Evolutionary conservation across 2,888 invertebrate species (phyloP), one percentile per base, ranked within the genome.

Genomic region (Drosophila meridionalis): DNA sequence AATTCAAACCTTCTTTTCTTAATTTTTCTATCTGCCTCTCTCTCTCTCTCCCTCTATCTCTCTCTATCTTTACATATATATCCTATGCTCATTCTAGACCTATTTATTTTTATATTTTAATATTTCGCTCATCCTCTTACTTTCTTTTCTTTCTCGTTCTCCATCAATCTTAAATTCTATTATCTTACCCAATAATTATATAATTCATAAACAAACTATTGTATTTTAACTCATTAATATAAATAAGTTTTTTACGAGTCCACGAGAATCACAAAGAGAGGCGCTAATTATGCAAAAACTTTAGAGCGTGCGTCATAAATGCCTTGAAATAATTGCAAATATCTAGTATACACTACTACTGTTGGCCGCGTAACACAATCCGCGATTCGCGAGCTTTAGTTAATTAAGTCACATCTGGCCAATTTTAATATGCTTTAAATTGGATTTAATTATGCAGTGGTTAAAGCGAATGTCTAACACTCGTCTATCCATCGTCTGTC

Each of bases 341-440:
- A 28, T 28, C 3, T n/a, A 58, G 36, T 36, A 28, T 6, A 58
- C 34, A 14, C 3, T n/a, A 3, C 14, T 26, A 26, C 11, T 26
- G 20, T 20, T 20, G 26, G 8, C 14, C 45, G 7, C 26, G 58
- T 36, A 47, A 47, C 28, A 38, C 28, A 47, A 59, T 38, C 4
- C 59, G 28, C 28, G 14, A 40, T 42, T 60, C 9, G 40, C 32
- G 2, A 3, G 28, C 34, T 52, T 52, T 28, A 26, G 28, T n/a
- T 48, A 63, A 59, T 68, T 36, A 48, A 60, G 52, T 32, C 53
- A 52, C 34, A 48, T 43, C 52, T 62, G 47, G 56, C 1, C 3
- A 47, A 50, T 32, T 52, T 53, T 40, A 53, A 76, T 67, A 60
- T 12, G 64, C 64, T 50, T 65, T 61, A n/a, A 50, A 69, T 59